These are phyloP conservation scores for Patella caerulea DNA, from an alignment of 2,888 invertebrate species.

Conservation along the genomic window DNA sequence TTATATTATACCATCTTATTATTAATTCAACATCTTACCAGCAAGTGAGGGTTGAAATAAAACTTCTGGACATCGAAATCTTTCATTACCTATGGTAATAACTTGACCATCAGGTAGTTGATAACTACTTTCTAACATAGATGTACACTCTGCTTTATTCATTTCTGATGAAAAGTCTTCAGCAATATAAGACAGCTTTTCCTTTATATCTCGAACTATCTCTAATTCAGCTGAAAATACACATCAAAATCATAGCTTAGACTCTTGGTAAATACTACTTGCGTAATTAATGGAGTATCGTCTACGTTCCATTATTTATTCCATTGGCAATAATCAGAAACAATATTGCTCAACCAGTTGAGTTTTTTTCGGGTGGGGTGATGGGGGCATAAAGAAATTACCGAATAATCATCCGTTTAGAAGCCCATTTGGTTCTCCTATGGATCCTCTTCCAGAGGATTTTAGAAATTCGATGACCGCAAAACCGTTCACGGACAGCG, in stretches of 20 bases:
- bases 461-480: no score
- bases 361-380: no score
- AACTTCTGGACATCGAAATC: background rate
- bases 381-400: no score
- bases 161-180: constrained; percentile 51
- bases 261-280: background rate
- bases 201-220: constrained; percentile 11
- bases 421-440: no score
- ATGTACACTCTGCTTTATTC: constrained; percentile 14
- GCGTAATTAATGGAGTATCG: no score
- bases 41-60: background rate
- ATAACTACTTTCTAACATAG: background rate
- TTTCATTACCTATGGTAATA: background rate
- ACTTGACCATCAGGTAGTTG: background rate
- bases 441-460: no score
- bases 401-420: no score
- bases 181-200: constrained; percentile 40
- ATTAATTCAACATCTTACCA: constrained; percentile 32
- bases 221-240: background rate
- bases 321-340: no score
- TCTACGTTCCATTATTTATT: no score
- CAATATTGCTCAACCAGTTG: no score
- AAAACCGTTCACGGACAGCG: no score
- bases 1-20: background rate
- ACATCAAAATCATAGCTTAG: background rate